Conservation (phyloP, 64 coral and sea anemone genomes). For the Montipora sp. region DNA sequence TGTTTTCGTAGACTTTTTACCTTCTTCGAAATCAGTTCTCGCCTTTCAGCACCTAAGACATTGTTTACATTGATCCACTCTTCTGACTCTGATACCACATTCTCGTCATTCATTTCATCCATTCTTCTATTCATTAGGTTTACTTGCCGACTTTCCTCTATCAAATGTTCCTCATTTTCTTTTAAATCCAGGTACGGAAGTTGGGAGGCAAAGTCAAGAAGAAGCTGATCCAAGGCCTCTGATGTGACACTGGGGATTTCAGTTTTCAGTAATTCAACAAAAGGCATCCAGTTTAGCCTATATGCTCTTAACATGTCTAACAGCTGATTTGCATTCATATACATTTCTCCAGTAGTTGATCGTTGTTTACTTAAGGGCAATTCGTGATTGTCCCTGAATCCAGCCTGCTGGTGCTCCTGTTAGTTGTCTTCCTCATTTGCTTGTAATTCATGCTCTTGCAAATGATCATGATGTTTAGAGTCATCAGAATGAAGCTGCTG, state of each 20-base stretch:
- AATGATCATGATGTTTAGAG: neutral
- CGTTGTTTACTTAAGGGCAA: neutral
- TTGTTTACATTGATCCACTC: slow-evolving; percentile 15
- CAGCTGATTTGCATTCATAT: slow-evolving; percentile 31
- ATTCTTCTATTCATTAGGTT: slow-evolving; percentile 19
- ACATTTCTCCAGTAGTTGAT: slow-evolving; percentile 29
- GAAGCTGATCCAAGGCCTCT: slow-evolving; percentile 24
- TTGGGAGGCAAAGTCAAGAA: slow-evolving; percentile 29
- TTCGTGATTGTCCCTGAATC: slow-evolving; percentile 30
- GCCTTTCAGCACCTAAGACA: slow-evolving; percentile 12
- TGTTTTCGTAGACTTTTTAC: slow-evolving; percentile 37
- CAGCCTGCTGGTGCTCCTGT: slow-evolving; percentile 4
- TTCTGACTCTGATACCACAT: slow-evolving; percentile 29
- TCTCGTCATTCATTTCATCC: slow-evolving; percentile 11
- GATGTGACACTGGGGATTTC: slow-evolving; percentile 19
- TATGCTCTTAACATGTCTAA: slow-evolving; percentile 11
- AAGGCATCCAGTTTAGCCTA: slow-evolving; percentile 22
- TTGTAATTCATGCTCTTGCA: slow-evolving; percentile 20
- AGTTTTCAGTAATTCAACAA: slow-evolving; percentile 25
- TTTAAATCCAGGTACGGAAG: slow-evolving; percentile 28
- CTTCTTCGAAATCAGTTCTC: slow-evolving; percentile 37
- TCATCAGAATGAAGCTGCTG: neutral
- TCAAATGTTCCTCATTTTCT: slow-evolving; percentile 34
- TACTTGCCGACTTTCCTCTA: slow-evolving; percentile 30
- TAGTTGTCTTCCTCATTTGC: neutral